A percentile compares a stretch with the other conserved stretches of the same genome.
These are phyloP conservation scores for Orius insidiosus DNA, from an alignment of 1,140 invertebrate species.

Conservation along the genomic window DNA sequence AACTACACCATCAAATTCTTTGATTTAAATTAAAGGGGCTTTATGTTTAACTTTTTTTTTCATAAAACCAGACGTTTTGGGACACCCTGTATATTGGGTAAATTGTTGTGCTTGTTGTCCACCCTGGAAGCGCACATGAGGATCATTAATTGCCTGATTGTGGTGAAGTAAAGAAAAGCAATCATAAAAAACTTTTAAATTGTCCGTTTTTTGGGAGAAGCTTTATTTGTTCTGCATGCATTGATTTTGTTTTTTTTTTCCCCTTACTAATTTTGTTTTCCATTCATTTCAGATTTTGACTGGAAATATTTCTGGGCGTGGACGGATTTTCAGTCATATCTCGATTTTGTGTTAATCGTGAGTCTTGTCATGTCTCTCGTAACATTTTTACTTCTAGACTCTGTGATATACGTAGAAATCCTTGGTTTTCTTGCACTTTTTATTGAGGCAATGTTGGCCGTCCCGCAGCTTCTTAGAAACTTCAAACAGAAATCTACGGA, in stretches of 20 bases:
- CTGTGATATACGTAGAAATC: slow-evolving; percentile 65
- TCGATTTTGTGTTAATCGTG: slow-evolving; percentile 83
- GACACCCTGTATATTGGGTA: too few relatives aligned
- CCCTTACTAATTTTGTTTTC: background rate
- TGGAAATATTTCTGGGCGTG: slow-evolving; percentile 93
- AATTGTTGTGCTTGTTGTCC: too few relatives aligned
- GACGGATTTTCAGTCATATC: slow-evolving; percentile 93
- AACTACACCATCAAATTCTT: too few relatives aligned
- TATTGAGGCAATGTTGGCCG: slow-evolving; percentile 89
- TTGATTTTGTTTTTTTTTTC: slow-evolving; percentile 4
- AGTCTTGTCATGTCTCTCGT: slow-evolving; percentile 60
- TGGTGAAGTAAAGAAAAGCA: too few relatives aligned
- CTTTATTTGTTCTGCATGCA: background rate
- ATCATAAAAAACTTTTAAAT: too few relatives aligned
- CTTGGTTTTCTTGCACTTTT: slow-evolving; percentile 88
- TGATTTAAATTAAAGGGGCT: too few relatives aligned
- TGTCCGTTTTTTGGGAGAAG: too few relatives aligned
- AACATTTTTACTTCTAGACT: slow-evolving; percentile 74
- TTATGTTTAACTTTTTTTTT: too few relatives aligned
- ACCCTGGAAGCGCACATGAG: too few relatives aligned
- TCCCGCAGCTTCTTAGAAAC: slow-evolving; percentile 84
- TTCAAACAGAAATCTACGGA: slow-evolving; percentile 75
- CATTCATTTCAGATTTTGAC: slow-evolving; percentile 57
- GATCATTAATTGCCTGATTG: too few relatives aligned
- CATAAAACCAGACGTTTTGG: too few relatives aligned